Evolutionary conservation across 2,113 vertebrate genomes (phyloP).

Genomic region (Gobiocypris rarus): DNA sequence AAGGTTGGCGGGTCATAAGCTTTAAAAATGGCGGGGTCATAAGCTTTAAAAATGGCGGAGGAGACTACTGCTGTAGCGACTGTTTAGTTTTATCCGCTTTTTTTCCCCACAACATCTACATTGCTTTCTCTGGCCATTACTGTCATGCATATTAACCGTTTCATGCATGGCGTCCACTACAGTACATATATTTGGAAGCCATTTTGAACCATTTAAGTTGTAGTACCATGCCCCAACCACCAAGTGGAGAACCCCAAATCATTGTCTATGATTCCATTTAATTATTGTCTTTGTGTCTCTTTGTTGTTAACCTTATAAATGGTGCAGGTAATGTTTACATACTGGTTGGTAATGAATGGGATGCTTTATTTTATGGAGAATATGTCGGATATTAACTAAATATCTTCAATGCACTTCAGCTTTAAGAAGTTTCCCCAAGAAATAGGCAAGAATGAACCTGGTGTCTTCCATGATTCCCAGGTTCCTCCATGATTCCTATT

Average conservation of each 20-base stretch:
- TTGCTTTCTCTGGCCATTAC: neutral
- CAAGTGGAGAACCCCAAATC: too few relatives aligned
- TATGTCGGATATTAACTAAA: neutral
- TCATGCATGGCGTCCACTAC: neutral
- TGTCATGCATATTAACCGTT: neutral
- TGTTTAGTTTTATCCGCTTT: too few relatives aligned
- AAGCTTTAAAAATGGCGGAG: neutral
- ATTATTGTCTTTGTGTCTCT: too few relatives aligned
- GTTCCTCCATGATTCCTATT: neutral
- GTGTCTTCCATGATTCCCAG: neutral
- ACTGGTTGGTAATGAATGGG: neutral
- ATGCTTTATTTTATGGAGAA: neutral
- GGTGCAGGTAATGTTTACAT: neutral
- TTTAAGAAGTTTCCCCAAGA: neutral
- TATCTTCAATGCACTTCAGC: too few relatives aligned
- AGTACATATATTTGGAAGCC: too few relatives aligned
- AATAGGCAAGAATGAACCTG: neutral
- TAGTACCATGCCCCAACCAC: too few relatives aligned
- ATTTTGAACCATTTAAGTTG: too few relatives aligned
- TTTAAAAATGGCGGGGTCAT: neutral
- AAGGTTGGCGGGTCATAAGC: neutral
- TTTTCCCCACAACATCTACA: neutral
- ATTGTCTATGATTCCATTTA: too few relatives aligned
- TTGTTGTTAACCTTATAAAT: neutral
- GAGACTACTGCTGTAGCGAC: too few relatives aligned